Base-by-base conservation (phyloP, 2,888 invertebrate species). In the Dexiosoma caninum region DNA sequence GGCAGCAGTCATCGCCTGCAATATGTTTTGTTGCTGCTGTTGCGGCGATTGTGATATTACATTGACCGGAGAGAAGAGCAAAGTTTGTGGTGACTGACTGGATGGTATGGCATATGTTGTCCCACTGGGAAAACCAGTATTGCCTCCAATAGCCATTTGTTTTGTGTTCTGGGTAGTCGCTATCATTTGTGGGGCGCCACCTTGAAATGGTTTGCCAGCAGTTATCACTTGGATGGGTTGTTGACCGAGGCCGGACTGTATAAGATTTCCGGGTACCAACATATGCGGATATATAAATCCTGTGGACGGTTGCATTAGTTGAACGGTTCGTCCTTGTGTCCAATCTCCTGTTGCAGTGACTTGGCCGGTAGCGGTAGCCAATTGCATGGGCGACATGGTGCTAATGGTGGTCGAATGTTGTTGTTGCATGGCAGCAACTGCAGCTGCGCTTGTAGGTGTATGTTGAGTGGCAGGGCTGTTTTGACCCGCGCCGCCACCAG, bases 101-200 rank as follows among this genome's bases (percentile, higher is more conserved):
- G 95, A 94, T 60, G 94, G 93, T 84, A 95, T 95, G 40, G 95
- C 93, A 87, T 96, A 96, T 1, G 96, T 95, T 2, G 96, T 95
- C 3, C 89, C 89, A 60, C 89, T 86, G 4, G 89, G 84, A 60
- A 90, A 89, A 0, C 89, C 88, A 30, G 87, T 72, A 79, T 88
- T 88, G 0, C 87, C 88, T 0, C 89, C 87, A 21, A 95, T 89
- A 1, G 81, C 32, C 81, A 95, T 94, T 86, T 94, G 94, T 86
- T 95, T 95, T 44, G 88, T 84, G 75, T 94, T 94, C 87, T 94
- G 94, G 0, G 90, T 87, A 2, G 89, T 89, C 0, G 95, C 94
- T 44, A 97, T 91, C 95, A 97, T 96, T 86, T 96, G 96, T 0
- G 95, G 95, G 83, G 95, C 94, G 84, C 94, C 94, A 53, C 95